Evolutionary conservation across 2,113 vertebrate species (phyloP), one percentile per base, ranked within the genome.

Genomic region (Thymallus thymallus): DNA sequence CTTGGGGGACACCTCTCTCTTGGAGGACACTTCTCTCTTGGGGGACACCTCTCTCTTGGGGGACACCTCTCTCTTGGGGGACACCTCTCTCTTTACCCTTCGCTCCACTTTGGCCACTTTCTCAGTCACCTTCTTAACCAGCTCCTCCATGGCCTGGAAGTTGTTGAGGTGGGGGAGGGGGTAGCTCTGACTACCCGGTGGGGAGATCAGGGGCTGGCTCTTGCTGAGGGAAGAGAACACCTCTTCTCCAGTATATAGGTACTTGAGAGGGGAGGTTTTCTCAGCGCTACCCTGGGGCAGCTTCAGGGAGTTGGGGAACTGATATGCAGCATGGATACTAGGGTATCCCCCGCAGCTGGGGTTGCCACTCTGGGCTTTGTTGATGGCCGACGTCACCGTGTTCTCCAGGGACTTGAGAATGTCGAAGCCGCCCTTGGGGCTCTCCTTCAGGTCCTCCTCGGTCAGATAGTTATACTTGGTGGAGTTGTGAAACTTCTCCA

Each of bases 311-410:
- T 94, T 96, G n/a, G 95, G 97, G 69, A 99, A 95, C 85, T 99
- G 98, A 84, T 99, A 99, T 81, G 98, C 98, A n/a, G 98, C 98
- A 1, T 99, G 98, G 85, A 99, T 99, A 88, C 98, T 99, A 26
- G 95, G 95, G 80, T 99, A 99, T 74, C 98, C 98, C 0, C 98
- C 96, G 97, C 98, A 99, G 86, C 96, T 98, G 2, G 97, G 95
- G 1, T 96, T 95, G 71, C 96, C 97, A 41, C 97, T 98, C 93
- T 99, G 97, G 32, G 97, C 98, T 90, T 99, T 99, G 87, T 96
- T 98, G 87, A 99, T 99, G 41, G 97, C 97, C 0, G 96, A 97
- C 0, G 97, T 95, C 77, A 99, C 97, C 0, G 98, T 98, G 85
- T 98, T 98, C 91, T 99, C 98, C 51, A 99, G 90, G 71, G 96